phyloP scores from a whole-genome alignment of 2,113 vertebrate species.

The Anoura caudifer region DNA sequence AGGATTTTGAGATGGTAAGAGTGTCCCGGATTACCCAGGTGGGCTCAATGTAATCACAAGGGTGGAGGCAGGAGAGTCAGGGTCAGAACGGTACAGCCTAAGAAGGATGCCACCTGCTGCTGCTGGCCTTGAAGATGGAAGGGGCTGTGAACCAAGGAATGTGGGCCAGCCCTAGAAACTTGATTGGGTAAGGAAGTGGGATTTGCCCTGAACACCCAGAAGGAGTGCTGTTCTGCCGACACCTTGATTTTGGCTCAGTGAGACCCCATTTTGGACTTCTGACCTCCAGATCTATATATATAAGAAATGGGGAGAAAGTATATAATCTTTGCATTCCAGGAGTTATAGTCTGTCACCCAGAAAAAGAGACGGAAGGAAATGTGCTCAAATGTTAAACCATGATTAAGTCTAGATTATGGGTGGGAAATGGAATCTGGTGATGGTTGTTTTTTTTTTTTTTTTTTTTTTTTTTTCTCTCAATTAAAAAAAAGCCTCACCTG shows the following conservation, averaged over 20 bases:
- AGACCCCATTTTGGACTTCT: not conserved
- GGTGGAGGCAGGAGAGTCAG: not conserved
- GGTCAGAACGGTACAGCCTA: rapidly evolving
- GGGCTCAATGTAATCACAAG: not conserved
- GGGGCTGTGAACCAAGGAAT: not conserved
- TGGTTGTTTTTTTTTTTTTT: not conserved
- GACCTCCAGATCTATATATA: not conserved
- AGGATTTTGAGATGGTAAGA: not conserved
- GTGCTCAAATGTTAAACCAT: not conserved
- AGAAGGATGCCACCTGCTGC: not conserved
- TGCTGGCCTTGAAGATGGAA: not conserved
- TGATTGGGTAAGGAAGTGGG: not conserved
- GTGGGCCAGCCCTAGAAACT: not conserved
- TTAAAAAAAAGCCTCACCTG: not conserved
- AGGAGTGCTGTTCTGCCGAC: not conserved
- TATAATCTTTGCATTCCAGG: not conserved
- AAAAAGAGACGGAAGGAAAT: not conserved
- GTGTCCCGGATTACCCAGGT: not conserved
- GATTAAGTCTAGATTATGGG: not conserved
- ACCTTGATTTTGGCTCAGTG: not conserved
- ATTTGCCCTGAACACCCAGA: not conserved
- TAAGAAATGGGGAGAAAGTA: not conserved
- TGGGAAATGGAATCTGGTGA: not conserved
- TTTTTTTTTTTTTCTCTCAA: not conserved
- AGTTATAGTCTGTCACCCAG: not conserved